phyloP scores from a whole-genome alignment of 2,888 invertebrate species.

The Panopea generosa region DNA sequence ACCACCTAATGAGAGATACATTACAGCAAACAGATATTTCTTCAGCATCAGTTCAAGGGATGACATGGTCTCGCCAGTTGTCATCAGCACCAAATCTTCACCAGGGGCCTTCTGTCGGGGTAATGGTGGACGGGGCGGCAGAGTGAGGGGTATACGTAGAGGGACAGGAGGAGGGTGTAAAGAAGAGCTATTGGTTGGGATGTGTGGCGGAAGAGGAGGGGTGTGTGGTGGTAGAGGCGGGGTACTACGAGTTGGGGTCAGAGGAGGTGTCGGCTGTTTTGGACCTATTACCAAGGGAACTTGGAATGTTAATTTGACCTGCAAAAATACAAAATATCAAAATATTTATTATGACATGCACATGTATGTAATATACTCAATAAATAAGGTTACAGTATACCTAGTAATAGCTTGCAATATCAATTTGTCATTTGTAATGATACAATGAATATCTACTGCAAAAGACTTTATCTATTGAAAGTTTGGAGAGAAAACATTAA shows the following conservation, averaged over 20 bases:
- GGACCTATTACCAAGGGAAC: constrained; percentile 78
- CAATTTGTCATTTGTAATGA: too few species aligned
- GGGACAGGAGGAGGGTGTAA: constrained; percentile 34
- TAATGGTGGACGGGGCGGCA: constrained; percentile 34
- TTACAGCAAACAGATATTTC: constrained; percentile 64
- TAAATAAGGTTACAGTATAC: neutral
- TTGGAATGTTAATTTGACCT: constrained; percentile 73
- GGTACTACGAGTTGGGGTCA: constrained; percentile 56
- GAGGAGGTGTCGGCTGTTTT: constrained; percentile 61
- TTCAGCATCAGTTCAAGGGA: constrained; percentile 48
- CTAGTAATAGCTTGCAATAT: neutral
- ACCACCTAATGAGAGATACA: constrained; percentile 77
- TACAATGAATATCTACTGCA: too few species aligned
- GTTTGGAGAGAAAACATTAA: too few species aligned
- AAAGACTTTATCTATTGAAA: too few species aligned
- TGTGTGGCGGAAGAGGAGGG: constrained; percentile 22
- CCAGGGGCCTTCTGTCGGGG: constrained; percentile 19
- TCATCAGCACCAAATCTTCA: constrained; percentile 47
- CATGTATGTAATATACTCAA: neutral
- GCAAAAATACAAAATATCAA: constrained; percentile 6
- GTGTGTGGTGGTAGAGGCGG: constrained; percentile 50
- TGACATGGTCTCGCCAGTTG: constrained; percentile 53
- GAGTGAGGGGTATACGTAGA: constrained; percentile 5
- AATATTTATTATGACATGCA: neutral
- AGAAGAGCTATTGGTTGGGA: neutral